Evolutionary conservation across 2,888 invertebrate genomes (phyloP).

Genomic region (Anagyrus pseudococci): DNA sequence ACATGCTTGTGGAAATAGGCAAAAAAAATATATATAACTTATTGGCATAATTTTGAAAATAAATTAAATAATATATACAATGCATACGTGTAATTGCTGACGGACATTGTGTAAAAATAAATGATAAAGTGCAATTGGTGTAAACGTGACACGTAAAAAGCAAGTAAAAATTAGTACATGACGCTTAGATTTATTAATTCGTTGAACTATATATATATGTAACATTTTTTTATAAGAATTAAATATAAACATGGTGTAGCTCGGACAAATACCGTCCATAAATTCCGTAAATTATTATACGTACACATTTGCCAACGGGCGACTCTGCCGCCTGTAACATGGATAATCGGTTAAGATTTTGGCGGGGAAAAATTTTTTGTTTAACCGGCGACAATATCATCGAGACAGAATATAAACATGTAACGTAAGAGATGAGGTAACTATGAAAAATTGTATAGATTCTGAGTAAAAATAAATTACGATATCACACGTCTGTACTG

Average conservation of each 20-base stretch:
- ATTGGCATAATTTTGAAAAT: neutral
- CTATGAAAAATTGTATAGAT: no score
- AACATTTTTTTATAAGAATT: conserved; percentile 1
- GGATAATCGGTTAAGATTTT: conserved; percentile 46
- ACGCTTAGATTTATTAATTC: conserved; percentile 40
- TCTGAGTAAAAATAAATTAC: neutral
- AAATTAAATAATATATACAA: neutral
- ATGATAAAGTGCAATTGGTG: conserved; percentile 37
- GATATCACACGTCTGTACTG: conserved; percentile 27
- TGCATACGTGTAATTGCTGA: neutral
- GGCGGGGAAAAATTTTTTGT: conserved; percentile 3
- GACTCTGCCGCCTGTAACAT: conserved; percentile 62
- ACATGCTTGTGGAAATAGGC: no score
- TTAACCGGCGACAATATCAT: conserved; percentile 12
- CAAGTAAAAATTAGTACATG: conserved; percentile 39
- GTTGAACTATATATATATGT: conserved; percentile 28
- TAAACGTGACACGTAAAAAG: conserved; percentile 37
- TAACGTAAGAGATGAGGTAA: neutral
- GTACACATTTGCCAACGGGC: conserved; percentile 68
- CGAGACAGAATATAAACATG: conserved; percentile 3
- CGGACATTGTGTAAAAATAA: neutral
- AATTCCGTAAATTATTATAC: conserved; percentile 58
- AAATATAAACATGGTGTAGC: conserved; percentile 25
- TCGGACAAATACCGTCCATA: neutral
- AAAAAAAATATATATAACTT: no score